Conservation (phyloP, 1,140 invertebrate genomes). For the Zaprionus capensis region DNA sequence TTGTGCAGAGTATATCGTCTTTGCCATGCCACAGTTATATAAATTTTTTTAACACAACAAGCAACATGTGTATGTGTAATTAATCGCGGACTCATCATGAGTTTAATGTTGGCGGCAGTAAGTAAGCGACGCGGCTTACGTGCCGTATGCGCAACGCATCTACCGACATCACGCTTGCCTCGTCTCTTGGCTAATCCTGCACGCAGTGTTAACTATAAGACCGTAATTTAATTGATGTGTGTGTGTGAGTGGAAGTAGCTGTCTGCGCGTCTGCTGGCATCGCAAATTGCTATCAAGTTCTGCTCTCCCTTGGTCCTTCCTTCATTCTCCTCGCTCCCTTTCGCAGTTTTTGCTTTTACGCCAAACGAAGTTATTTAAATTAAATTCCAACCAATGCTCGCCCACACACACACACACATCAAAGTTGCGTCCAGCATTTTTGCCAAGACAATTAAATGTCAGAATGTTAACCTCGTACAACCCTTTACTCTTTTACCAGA, state of each 20-base stretch:
- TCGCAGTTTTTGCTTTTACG: slow-evolving; percentile 28
- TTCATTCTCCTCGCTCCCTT: background rate
- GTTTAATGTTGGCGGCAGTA: slow-evolving; percentile 56
- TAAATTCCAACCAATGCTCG: slow-evolving; percentile 67
- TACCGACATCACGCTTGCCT: slow-evolving; percentile 22
- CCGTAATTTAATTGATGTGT: slow-evolving; percentile 67
- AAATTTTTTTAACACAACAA: background rate
- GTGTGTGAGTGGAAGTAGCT: background rate
- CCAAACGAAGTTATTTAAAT: slow-evolving; percentile 77
- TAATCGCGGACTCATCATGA: slow-evolving; percentile 64
- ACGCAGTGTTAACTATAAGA: slow-evolving; percentile 51
- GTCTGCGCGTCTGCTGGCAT: background rate
- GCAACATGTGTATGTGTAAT: slow-evolving; percentile 59
- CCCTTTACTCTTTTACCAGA: background rate
- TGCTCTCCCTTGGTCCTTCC: background rate
- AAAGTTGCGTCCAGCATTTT: slow-evolving; percentile 56
- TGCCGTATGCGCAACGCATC: slow-evolving; percentile 55
- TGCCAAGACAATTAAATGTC: slow-evolving; percentile 74
- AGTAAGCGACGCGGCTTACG: slow-evolving; percentile 17
- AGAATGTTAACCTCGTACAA: slow-evolving; percentile 26
- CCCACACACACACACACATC: slow-evolving; percentile 40
- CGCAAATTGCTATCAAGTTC: too few species aligned
- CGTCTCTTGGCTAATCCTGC: slow-evolving; percentile 52
- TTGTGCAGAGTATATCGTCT: background rate
- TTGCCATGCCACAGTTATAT: background rate